Conservation (phyloP, 2,888 invertebrate genomes). For the Spodoptera picta region DNA sequence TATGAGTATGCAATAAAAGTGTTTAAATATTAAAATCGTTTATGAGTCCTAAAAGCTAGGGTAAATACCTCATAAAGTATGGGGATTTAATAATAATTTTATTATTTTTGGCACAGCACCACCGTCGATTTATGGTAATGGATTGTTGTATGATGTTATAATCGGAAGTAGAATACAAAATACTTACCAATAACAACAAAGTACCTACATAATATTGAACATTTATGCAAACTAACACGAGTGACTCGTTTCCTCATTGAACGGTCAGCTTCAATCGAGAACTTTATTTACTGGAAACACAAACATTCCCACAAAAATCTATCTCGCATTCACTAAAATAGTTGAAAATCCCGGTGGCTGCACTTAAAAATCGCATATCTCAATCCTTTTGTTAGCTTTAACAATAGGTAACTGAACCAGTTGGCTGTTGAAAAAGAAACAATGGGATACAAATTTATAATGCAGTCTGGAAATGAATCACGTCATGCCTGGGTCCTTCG, state of each 20-base stretch:
- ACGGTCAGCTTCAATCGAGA: slow-evolving; percentile 1
- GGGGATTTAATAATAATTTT: slow-evolving; percentile 19
- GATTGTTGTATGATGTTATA: slow-evolving; percentile 5
- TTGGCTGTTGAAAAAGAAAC: slow-evolving; percentile 82
- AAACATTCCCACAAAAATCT: slow-evolving; percentile 32
- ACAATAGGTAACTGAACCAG: slow-evolving; percentile 83
- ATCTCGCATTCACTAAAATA: slow-evolving; percentile 49
- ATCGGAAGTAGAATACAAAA: not conserved
- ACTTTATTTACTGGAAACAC: slow-evolving; percentile 24
- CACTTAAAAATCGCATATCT: slow-evolving; percentile 79
- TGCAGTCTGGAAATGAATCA: slow-evolving; percentile 85
- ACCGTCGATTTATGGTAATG: slow-evolving; percentile 19
- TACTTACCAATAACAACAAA: too few species aligned
- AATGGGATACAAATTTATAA: slow-evolving; percentile 86
- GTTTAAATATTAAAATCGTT: slow-evolving; percentile 29
- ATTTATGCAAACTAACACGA: too few species aligned
- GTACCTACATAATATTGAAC: too few species aligned
- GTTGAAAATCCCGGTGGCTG: slow-evolving; percentile 59
- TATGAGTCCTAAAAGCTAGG: slow-evolving; percentile 24
- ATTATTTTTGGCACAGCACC: slow-evolving; percentile 15
- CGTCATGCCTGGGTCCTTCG: slow-evolving; percentile 77
- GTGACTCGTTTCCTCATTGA: not conserved
- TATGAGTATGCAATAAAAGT: slow-evolving; percentile 22
- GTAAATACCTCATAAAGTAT: slow-evolving; percentile 29
- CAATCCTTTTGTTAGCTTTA: slow-evolving; percentile 77